These are phyloP conservation scores for Butorides virescens DNA, from an alignment of 2,113 vertebrate species.

Conservation along the genomic window DNA sequence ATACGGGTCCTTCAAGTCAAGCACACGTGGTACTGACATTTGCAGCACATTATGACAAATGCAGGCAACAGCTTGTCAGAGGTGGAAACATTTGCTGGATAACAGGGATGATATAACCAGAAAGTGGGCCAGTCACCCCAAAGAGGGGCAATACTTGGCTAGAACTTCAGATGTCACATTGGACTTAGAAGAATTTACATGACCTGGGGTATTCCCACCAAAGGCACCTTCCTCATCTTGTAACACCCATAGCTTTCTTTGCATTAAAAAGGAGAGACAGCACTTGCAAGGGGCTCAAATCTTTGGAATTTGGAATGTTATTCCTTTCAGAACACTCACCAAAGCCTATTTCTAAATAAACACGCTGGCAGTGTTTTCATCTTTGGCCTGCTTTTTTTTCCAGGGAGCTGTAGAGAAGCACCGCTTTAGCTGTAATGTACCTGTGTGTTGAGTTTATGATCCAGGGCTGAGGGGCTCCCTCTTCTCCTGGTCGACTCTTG, in stretches of 20 bases:
- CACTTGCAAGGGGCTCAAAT: neutral
- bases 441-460: neutral
- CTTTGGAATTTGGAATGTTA: neutral
- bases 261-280: neutral
- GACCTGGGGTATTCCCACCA: neutral
- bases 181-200: neutral
- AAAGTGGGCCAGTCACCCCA: neutral
- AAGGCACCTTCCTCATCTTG: neutral
- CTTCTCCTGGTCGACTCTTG: neutral
- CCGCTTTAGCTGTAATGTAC: neutral
- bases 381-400: neutral
- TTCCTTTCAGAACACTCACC: neutral
- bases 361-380: neutral
- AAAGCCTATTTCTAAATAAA: neutral
- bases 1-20: neutral
- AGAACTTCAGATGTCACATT: neutral
- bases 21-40: neutral
- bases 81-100: neutral
- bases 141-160: neutral
- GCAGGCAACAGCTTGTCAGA: neutral
- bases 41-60: neutral
- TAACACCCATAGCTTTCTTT: neutral
- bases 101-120: neutral
- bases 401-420: neutral
- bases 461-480: neutral